phyloP scores from a whole-genome alignment of 2,888 invertebrate species.

The Latheticus oryzae region DNA sequence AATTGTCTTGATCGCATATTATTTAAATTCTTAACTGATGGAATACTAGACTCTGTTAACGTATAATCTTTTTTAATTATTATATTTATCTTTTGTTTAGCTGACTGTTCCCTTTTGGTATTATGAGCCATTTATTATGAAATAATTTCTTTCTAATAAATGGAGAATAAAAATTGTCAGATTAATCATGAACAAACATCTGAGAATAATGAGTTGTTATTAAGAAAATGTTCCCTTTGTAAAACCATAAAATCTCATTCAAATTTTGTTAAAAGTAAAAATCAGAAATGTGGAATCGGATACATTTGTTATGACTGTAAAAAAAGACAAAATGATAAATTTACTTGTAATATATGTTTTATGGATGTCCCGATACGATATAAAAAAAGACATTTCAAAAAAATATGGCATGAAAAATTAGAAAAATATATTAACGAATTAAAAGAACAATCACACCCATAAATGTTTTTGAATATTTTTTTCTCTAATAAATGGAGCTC shows the following conservation, averaged over 20 bases:
- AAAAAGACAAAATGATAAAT: conserved; percentile 27
- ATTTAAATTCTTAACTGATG: too few relatives aligned
- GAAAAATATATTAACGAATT: conserved; percentile 23
- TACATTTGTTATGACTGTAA: conserved; percentile 16
- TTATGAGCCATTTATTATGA: too few relatives aligned
- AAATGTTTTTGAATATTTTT: conserved; percentile 15
- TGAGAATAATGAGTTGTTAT: conserved; percentile 15
- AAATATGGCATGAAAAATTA: conserved; percentile 27
- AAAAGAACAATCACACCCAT: conserved; percentile 16
- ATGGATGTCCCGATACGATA: conserved; percentile 20
- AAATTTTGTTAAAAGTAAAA: conserved; percentile 30
- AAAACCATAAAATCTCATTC: conserved; percentile 18
- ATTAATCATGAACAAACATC: conserved; percentile 26
- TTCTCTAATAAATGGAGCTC: conserved; percentile 18
- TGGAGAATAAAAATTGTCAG: conserved; percentile 20
- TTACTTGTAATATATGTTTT: conserved; percentile 32
- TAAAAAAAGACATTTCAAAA: conserved; percentile 27
- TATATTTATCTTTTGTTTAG: too few relatives aligned
- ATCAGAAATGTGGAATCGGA: conserved; percentile 31
- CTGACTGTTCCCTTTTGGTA: too few relatives aligned
- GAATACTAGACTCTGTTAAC: too few relatives aligned
- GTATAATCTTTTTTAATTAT: too few relatives aligned
- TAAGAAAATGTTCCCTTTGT: conserved; percentile 21
- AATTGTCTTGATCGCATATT: too few relatives aligned
- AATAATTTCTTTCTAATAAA: too few relatives aligned